A percentile compares a stretch with the other conserved stretches of the same genome.
Conservation (phyloP, 2,113 vertebrate species). For the Pelmatolapia mariae region DNA sequence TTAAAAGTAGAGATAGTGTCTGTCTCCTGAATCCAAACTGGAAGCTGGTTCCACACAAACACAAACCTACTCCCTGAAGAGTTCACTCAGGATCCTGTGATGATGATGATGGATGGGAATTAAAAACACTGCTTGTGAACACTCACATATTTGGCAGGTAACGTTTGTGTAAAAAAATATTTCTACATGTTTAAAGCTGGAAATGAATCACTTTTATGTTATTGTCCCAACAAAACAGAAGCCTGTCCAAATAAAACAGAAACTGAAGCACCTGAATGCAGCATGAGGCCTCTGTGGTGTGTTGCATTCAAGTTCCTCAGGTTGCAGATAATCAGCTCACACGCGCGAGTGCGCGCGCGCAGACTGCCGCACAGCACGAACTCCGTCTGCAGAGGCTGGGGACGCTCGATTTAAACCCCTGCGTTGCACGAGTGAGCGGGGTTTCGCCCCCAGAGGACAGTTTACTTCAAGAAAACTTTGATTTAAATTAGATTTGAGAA, state of each 20-base stretch:
- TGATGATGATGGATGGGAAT: not conserved
- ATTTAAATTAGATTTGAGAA: not conserved
- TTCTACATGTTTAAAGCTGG: not conserved
- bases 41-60: not conserved
- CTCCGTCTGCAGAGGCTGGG: not conserved
- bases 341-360: accelerated
- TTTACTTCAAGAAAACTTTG: not conserved
- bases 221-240: not conserved
- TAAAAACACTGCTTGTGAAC: not conserved
- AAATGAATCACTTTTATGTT: not conserved
- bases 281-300: not conserved
- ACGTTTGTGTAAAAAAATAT: not conserved
- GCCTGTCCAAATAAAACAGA: not conserved
- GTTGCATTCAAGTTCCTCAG: not conserved
- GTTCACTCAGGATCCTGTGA: not conserved
- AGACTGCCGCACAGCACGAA: not conserved
- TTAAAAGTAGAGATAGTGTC: no score
- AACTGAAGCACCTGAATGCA: not conserved
- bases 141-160: not conserved
- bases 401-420: not conserved
- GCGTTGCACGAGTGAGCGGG: not conserved
- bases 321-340: not conserved
- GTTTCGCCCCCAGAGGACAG: not conserved
- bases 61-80: not conserved
- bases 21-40: no score